These are phyloP conservation scores for Drosophila basisetae DNA, from an alignment of 2,888 invertebrate genomes.

Conservation along the genomic window DNA sequence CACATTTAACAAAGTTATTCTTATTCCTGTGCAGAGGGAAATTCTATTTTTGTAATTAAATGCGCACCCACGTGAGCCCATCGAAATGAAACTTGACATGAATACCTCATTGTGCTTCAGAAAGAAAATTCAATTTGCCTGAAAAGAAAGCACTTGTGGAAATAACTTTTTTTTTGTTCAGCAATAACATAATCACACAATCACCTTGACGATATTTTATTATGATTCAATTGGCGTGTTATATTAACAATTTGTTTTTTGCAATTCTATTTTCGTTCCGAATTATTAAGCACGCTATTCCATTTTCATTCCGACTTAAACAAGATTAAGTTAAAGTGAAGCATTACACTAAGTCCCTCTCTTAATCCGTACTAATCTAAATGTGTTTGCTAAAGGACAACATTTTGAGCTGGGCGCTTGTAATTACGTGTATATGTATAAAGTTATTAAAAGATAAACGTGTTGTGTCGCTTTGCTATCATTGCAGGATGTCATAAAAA, in stretches of 20 bases:
- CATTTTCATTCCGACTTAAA: not conserved
- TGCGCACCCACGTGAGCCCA: not conserved
- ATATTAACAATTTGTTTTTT: not conserved
- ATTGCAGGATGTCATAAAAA: conserved; percentile 19
- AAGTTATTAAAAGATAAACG: not conserved
- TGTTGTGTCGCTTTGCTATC: not conserved
- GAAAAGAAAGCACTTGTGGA: not conserved
- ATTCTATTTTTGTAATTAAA: not conserved
- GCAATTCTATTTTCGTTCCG: not conserved
- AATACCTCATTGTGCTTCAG: not conserved
- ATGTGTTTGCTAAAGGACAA: not conserved
- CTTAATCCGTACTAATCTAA: not conserved
- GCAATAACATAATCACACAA: not conserved
- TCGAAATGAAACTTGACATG: not conserved
- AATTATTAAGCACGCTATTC: not conserved
- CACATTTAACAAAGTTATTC: not conserved
- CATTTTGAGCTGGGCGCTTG: not conserved
- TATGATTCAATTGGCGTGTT: not conserved
- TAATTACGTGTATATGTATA: not conserved
- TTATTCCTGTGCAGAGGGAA: not conserved
- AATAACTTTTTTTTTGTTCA: not conserved
- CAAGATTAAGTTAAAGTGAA: not conserved
- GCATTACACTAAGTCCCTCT: not conserved
- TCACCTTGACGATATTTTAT: not conserved
- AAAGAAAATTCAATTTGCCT: not conserved